Evolutionary conservation across 2,797 vertebrate species (phyloP).

Genomic region (Pangasius larnaudii): DNA sequence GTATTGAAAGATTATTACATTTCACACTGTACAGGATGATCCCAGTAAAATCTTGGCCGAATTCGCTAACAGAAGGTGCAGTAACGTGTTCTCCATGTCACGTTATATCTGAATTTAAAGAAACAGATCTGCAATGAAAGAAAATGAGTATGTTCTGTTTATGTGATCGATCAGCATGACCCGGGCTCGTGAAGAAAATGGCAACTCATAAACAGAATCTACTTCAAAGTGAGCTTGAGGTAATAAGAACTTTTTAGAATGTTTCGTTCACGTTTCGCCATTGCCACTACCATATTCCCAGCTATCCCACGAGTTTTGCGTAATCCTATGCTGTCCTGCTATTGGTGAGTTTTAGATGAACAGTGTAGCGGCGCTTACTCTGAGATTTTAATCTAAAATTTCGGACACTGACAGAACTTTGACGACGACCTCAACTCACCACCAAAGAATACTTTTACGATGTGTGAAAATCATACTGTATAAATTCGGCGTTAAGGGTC

Average conservation of each 20-base stretch:
- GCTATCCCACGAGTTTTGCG: neutral
- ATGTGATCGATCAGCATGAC: no score
- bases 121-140: no score
- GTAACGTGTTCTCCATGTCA: neutral
- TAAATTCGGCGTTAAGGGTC: neutral
- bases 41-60: neutral
- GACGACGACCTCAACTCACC: neutral
- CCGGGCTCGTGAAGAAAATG: no score
- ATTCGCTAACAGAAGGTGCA: neutral
- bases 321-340: neutral
- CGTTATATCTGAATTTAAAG: neutral
- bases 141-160: no score
- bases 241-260: no score
- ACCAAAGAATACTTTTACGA: neutral
- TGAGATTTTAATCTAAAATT: neutral
- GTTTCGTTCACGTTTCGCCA: no score
- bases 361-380: no score
- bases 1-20: neutral
- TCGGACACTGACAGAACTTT: neutral
- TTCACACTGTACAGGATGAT: neutral
- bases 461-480: neutral
- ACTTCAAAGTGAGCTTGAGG: no score
- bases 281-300: neutral
- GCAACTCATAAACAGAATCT: no score
- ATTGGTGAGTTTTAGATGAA: neutral